These are phyloP conservation scores for Ambastaia sidthimunki DNA, from an alignment of 2,797 vertebrate genomes.

Conservation along the genomic window DNA sequence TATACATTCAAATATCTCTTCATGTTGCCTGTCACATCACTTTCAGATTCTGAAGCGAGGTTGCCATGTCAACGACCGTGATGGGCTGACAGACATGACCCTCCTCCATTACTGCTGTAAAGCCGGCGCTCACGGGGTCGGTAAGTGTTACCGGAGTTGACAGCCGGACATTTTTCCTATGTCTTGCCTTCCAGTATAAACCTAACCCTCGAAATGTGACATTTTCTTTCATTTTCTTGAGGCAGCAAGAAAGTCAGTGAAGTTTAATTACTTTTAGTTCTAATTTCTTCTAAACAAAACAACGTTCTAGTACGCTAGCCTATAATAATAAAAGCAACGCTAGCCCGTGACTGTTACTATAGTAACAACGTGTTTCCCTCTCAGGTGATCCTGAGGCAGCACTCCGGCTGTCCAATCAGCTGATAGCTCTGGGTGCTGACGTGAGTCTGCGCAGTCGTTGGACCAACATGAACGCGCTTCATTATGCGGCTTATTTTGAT, in stretches of 20 bases:
- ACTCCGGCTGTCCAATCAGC: constrained; percentile 84
- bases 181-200: not conserved
- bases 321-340: not conserved
- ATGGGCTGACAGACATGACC: constrained; percentile 93
- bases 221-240: not conserved
- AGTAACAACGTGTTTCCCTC: constrained; percentile 11
- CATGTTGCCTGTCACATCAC: not conserved
- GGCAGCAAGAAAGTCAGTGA: not conserved
- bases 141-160: constrained; percentile 68
- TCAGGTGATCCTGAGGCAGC: constrained; percentile 87
- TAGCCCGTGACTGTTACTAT: not conserved
- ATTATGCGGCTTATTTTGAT: constrained; percentile 92
- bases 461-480: constrained; percentile 95
- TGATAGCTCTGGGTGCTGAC: constrained; percentile 85
- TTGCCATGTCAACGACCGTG: constrained; percentile 91
- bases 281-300: not conserved
- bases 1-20: not conserved
- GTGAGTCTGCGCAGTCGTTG: constrained; percentile 90
- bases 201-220: not conserved
- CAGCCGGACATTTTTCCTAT: not conserved
- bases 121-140: constrained; percentile 90
- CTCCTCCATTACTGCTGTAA: constrained; percentile 94
- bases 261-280: not conserved
- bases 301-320: not conserved
- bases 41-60: constrained; percentile 88